Conservation (phyloP, 2,888 invertebrate genomes). For the Andrena dorsata region DNA sequence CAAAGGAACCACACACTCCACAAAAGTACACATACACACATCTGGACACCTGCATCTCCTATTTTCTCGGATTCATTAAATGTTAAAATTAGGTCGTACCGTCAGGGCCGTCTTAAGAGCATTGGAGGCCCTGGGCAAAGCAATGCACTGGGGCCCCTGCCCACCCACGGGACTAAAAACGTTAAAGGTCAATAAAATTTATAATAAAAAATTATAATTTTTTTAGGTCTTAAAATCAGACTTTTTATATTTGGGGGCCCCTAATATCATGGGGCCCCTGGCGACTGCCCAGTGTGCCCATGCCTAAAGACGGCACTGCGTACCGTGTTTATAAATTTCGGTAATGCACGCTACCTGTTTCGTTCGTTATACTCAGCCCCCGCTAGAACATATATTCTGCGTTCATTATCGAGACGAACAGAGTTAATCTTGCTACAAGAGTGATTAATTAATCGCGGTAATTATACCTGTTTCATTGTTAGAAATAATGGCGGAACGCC, state of each 20-base stretch:
- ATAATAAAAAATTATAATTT: too few species aligned
- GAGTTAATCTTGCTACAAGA: neutral
- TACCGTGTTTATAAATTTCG: neutral
- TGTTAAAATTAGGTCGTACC: neutral
- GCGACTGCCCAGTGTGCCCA: too few species aligned
- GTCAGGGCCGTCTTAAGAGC: too few species aligned
- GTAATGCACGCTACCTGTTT: neutral
- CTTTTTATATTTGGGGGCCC: too few species aligned
- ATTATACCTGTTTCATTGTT: conserved; percentile 9
- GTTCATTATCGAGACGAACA: neutral
- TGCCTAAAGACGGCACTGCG: too few species aligned
- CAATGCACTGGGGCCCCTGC: too few species aligned
- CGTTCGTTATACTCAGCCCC: neutral
- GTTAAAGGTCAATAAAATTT: too few species aligned
- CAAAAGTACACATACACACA: neutral
- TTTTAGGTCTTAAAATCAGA: too few species aligned
- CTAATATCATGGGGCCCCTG: too few species aligned
- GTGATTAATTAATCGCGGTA: conserved; percentile 17
- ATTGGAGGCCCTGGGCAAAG: too few species aligned
- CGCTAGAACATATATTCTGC: neutral
- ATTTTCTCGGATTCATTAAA: neutral
- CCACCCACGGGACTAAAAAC: too few species aligned
- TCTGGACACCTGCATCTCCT: neutral
- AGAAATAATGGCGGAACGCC: neutral
- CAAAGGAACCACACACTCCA: too few species aligned